A percentile compares a stretch with the other conserved stretches of the same genome.
These are phyloP conservation scores for Urocynchramus pylzowi DNA, from an alignment of 2,113 vertebrate species.

Conservation along the genomic window DNA sequence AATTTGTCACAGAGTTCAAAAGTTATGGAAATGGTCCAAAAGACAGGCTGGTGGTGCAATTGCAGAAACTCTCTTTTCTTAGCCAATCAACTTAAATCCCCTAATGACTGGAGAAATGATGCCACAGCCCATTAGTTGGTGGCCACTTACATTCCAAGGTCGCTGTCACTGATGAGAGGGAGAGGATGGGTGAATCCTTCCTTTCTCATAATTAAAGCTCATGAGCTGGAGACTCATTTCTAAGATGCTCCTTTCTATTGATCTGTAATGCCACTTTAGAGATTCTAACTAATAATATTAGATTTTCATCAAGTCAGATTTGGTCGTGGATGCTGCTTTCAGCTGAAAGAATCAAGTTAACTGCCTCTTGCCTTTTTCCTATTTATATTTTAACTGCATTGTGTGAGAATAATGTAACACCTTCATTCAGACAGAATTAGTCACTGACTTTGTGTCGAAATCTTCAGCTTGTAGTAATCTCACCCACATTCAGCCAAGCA, in stretches of 20 bases:
- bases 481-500: constrained; percentile 39
- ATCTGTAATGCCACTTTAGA: neutral
- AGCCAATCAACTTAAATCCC: neutral
- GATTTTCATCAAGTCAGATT: neutral
- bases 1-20: neutral
- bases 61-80: neutral
- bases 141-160: neutral
- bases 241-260: neutral
- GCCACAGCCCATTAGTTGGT: neutral
- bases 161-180: neutral
- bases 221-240: neutral
- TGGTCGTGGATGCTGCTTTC: neutral
- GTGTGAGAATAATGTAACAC: neutral
- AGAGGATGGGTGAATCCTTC: neutral
- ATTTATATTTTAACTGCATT: neutral
- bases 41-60: neutral
- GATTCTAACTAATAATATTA: neutral
- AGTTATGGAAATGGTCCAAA: neutral
- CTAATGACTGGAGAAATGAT: neutral
- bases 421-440: neutral
- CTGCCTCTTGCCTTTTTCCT: neutral
- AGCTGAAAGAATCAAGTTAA: neutral
- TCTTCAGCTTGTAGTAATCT: constrained; percentile 21
- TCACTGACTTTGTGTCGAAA: neutral
- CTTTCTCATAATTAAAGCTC: neutral